Percentiles rank a stretch among this genome's conserved stretches.
Conservation (phyloP, 2,113 vertebrate genomes). For the Cyphomyrus plagiostoma region DNA sequence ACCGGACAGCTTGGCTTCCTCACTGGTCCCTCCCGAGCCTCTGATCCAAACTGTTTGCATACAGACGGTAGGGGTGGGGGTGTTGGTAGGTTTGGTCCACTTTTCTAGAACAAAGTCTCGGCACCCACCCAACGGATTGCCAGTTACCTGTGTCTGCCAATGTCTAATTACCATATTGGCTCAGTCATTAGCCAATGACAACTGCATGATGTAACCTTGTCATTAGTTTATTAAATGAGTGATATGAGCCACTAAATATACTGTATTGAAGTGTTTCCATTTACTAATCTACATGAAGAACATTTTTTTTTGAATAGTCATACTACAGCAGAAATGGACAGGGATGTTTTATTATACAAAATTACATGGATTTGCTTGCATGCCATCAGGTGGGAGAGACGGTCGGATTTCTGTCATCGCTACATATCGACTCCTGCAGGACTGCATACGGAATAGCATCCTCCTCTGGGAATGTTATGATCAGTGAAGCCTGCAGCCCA, state of each 20-base stretch:
- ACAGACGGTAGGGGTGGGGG: not conserved
- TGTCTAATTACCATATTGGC: not conserved
- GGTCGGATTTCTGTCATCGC: not conserved
- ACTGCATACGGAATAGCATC: not conserved
- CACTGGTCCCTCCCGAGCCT: not conserved
- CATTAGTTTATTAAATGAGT: not conserved
- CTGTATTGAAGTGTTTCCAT: not conserved
- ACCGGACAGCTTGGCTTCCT: conserved; percentile 18
- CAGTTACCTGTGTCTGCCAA: not conserved
- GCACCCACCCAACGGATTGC: not conserved
- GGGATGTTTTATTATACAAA: not conserved
- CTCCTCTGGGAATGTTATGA: not conserved
- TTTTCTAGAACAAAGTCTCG: not conserved
- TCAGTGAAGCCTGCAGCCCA: not conserved
- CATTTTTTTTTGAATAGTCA: not conserved
- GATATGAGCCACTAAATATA: not conserved
- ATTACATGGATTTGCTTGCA: not conserved
- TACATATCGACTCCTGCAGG: not conserved
- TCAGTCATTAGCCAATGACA: not conserved
- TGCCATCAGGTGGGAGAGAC: not conserved
- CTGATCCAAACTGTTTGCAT: not conserved
- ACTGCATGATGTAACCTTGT: not conserved
- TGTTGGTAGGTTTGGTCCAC: not conserved
- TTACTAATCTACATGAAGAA: not conserved
- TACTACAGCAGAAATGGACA: not conserved